These are phyloP conservation scores for Cantharis lateralis DNA, from an alignment of 2,888 invertebrate species.

Conservation along the genomic window DNA sequence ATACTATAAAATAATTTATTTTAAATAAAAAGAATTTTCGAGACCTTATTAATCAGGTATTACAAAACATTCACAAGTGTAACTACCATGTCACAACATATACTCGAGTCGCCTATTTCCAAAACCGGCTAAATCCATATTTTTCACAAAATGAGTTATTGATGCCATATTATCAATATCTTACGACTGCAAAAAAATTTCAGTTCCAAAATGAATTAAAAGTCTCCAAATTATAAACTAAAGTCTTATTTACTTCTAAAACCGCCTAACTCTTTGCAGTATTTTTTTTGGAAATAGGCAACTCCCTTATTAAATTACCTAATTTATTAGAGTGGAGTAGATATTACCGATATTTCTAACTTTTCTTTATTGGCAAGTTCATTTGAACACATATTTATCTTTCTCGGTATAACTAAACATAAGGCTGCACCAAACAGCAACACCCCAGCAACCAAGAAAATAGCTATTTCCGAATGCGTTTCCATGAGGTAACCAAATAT, in stretches of 20 bases:
- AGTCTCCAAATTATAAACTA: no score
- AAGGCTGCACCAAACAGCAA: slow-evolving; percentile 55
- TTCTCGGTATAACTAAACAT: slow-evolving; percentile 49
- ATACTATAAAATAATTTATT: neutral
- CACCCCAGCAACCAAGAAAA: slow-evolving; percentile 63
- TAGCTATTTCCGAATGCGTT: slow-evolving; percentile 66
- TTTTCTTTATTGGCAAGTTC: neutral
- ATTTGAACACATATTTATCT: slow-evolving; percentile 14
- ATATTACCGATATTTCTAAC: slow-evolving; percentile 26
- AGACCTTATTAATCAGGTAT: neutral
- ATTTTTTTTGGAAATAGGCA: no score
- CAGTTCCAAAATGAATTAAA: no score
- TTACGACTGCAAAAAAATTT: no score
- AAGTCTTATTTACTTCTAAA: no score
- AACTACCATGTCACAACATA: neutral
- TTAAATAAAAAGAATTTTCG: neutral
- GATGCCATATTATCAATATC: no score
- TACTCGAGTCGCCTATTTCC: no score
- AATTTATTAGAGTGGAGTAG: slow-evolving; percentile 6
- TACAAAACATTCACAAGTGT: neutral
- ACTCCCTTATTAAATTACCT: neutral
- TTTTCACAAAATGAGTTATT: no score
- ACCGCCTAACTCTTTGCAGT: no score
- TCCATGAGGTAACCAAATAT: slow-evolving; percentile 68
- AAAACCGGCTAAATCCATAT: no score